phyloP scores from a whole-genome alignment of 2,888 invertebrate species.

The Lampropteryx suffumata region DNA sequence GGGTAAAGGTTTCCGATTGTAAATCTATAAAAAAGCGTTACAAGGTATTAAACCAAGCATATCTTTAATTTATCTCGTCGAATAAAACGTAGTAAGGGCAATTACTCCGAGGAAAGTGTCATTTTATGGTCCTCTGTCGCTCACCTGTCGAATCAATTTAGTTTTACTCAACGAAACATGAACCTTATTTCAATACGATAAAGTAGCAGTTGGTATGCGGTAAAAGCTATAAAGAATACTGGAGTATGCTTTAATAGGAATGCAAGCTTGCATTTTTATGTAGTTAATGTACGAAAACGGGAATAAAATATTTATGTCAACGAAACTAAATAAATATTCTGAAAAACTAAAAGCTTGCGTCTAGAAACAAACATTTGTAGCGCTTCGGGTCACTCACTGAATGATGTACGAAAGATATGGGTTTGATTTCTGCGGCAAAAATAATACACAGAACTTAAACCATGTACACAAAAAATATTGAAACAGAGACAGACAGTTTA shows the following conservation, averaged over 20 bases:
- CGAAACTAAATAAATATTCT: not conserved
- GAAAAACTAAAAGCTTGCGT: no score
- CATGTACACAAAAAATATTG: no score
- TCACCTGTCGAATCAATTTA: conserved; percentile 33
- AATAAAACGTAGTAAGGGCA: conserved; percentile 48
- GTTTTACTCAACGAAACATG: conserved; percentile 24
- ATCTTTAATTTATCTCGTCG: conserved; percentile 40
- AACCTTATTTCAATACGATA: not conserved
- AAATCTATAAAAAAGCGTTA: not conserved
- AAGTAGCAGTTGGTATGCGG: not conserved
- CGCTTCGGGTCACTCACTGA: no score
- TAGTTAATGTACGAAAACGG: conserved; percentile 30
- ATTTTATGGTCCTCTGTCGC: conserved; percentile 44
- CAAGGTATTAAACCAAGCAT: conserved; percentile 8
- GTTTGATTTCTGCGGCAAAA: no score
- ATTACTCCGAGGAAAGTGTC: conserved; percentile 49
- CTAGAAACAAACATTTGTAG: no score
- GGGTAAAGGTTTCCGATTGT: not conserved
- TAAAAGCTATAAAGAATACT: conserved; percentile 12
- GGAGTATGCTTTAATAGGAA: conserved; percentile 37
- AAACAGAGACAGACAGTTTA: no score
- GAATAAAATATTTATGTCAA: conserved; percentile 31
- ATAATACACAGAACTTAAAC: no score
- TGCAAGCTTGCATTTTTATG: conserved; percentile 45
- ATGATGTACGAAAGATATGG: no score